A percentile compares a stretch with the other conserved stretches of the same genome.
These are phyloP conservation scores for Leptestheria dahalacensis DNA, from an alignment of 1,140 invertebrate species.

Conservation along the genomic window DNA sequence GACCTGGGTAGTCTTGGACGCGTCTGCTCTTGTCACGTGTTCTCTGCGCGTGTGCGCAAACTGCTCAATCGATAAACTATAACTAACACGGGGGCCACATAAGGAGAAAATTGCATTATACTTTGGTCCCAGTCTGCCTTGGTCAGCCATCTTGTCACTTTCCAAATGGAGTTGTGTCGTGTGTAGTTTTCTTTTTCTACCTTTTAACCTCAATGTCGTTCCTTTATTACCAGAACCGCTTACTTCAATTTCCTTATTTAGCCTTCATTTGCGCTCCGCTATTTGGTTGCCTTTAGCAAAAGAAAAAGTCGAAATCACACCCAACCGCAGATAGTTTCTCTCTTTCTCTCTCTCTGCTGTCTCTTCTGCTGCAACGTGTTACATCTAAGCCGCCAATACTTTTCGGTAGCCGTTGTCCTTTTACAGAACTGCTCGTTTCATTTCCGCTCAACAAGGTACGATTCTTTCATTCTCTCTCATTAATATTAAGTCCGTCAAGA, in stretches of 20 bases:
- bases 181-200: background rate
- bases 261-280: background rate
- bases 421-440: too few relatives aligned
- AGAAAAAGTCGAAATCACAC: too few relatives aligned
- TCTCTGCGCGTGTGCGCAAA: background rate
- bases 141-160: background rate
- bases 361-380: too few relatives aligned
- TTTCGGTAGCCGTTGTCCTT: too few relatives aligned
- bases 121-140: background rate
- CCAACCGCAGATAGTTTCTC: too few relatives aligned
- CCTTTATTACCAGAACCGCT: background rate
- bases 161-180: background rate
- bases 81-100: background rate
- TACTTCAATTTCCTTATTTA: background rate
- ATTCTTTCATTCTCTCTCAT: too few relatives aligned
- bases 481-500: too few relatives aligned
- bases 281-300: background rate
- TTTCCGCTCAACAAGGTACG: too few relatives aligned
- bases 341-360: too few relatives aligned
- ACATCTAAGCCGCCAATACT: too few relatives aligned
- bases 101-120: background rate
- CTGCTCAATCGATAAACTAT: background rate
- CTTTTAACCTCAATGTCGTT: background rate
- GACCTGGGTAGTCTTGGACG: too few relatives aligned
- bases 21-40: background rate